Percentiles rank a stretch among this genome's conserved stretches.
These are phyloP conservation scores for Amazona ochrocephala DNA, from an alignment of 2,797 vertebrate genomes.

Conservation along the genomic window DNA sequence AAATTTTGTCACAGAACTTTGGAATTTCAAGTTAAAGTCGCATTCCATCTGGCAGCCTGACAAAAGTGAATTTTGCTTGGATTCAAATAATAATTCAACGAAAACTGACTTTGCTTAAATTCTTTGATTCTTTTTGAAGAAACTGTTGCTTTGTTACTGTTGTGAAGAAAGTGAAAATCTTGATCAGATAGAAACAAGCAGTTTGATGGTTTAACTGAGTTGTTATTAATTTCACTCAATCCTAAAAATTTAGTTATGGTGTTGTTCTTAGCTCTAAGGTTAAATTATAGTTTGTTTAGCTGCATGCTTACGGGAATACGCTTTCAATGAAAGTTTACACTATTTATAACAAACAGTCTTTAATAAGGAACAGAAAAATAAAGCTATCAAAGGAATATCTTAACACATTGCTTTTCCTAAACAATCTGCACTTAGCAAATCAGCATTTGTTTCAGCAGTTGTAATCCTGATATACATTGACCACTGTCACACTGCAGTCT, in stretches of 20 bases:
- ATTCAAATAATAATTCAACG: background rate
- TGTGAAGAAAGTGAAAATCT: background rate
- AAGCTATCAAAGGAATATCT: background rate
- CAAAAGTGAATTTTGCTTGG: background rate
- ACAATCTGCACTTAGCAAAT: constrained; percentile 18
- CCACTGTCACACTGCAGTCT: constrained; percentile 5
- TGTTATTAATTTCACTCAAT: background rate
- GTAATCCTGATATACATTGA: constrained; percentile 10
- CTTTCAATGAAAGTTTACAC: background rate
- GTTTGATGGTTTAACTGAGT: background rate
- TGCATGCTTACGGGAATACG: background rate
- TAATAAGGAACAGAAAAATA: background rate
- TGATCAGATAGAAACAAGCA: background rate
- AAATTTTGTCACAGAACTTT: background rate
- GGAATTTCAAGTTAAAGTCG: background rate
- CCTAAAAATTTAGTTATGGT: background rate
- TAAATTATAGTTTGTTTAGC: background rate
- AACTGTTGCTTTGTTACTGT: background rate
- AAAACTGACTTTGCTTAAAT: background rate
- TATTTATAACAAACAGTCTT: background rate
- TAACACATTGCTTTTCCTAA: constrained; percentile 10
- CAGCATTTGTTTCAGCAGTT: constrained; percentile 64
- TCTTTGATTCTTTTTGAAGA: background rate
- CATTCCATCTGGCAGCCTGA: background rate
- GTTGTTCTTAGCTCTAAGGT: background rate